These are phyloP conservation scores for Philopedon plagiatum DNA, from an alignment of 2,888 invertebrate species.

Conservation along the genomic window DNA sequence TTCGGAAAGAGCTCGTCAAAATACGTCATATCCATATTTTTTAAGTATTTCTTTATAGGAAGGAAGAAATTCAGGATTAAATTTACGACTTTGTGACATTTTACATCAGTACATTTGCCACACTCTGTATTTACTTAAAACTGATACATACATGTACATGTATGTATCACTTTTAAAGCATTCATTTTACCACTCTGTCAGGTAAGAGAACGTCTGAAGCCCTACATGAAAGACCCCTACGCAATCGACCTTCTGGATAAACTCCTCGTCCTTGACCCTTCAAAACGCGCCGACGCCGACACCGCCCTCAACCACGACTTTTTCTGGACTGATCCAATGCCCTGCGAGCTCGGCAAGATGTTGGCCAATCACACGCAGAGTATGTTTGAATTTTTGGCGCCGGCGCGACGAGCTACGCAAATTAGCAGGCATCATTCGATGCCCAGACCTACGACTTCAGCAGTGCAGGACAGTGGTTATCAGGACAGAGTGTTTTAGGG, in stretches of 20 bases:
- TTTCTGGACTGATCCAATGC: constrained; percentile 99
- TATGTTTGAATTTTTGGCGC: constrained; percentile 95
- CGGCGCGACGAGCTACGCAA: constrained; percentile 80
- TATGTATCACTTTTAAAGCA: no score
- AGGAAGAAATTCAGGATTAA: no score
- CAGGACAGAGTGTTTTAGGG: constrained; percentile 87
- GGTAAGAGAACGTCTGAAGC: constrained; percentile 87
- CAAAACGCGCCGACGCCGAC: constrained; percentile 90
- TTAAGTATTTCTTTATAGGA: no score
- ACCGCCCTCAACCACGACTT: constrained; percentile 97
- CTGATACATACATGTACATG: no score
- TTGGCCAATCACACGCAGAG: constrained; percentile 90
- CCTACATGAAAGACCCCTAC: constrained; percentile 91
- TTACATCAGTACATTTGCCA: no score
- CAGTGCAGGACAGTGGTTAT: constrained; percentile 83
- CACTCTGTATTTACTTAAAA: no score
- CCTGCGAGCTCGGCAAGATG: constrained; percentile 92
- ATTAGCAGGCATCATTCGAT: constrained; percentile 78
- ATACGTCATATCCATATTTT: no score
- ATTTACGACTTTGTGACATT: no score
- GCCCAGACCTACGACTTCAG: constrained; percentile 70
- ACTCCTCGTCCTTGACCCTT: constrained; percentile 91
- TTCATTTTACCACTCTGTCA: no score
- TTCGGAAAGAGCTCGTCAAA: no score
- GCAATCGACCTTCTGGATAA: constrained; percentile 96